Evolutionary conservation across 1,140 invertebrate species (phyloP), one percentile per base, ranked within the genome.

Genomic region (Leucophenga varia): DNA sequence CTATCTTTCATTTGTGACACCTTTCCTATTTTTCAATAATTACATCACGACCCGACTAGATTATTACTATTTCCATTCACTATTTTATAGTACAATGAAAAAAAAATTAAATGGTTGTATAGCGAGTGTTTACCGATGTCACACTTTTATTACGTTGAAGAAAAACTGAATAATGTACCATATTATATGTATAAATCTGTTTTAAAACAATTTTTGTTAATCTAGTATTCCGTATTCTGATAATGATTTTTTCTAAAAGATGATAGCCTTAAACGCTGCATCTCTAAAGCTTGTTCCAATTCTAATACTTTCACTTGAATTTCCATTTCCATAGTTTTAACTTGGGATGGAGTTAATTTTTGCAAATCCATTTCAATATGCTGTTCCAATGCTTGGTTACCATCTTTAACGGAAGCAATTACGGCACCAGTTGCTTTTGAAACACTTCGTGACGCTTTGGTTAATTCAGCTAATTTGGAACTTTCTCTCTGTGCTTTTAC

Each of bases 301-400:
- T 98, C 93, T 37, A 99, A 79, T 36, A 97, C 88, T 59, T 87
- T 84, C 13, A 95, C 90, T 75, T 95, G 92, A 40, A 90, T 86
- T 75, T 98, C 95, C 91, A 98, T 97, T 81, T 98, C 95, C 55
- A 93, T 78, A 36, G 88, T 85, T 73, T 98, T 97, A 0, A 95
- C 90, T 75, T 97, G 91, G 71, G 97, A 95, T 41, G 98, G 79
- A 41, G 89, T 89, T 42, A 99, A 73, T 55, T 89, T 86, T 3
- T 87, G 86, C 60, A 97, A 88, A 77, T 98, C 95, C 54, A 97
- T 80, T 49, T 93, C 88, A 58, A 91, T 93, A 90, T 84, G 83
- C 73, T 96, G 91, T 64, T 95, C 91, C 19, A 96, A 82, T 47
- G 92, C 82, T 64, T 93, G 83, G 55, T 86, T 82, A 59, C 92